phyloP scores from a whole-genome alignment of 2,888 invertebrate species.

The Pristionchus mayeri region DNA sequence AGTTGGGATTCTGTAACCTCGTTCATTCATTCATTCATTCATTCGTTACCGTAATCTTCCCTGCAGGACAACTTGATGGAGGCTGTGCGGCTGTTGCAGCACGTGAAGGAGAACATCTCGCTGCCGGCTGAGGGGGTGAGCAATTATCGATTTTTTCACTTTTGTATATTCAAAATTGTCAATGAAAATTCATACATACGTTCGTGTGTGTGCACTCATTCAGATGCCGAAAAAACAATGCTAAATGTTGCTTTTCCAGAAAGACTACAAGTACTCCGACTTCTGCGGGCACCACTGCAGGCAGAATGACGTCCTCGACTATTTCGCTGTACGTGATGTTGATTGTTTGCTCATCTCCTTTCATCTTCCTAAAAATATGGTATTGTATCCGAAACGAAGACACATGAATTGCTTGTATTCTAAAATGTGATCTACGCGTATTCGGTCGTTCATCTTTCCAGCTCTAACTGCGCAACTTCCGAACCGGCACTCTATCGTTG shows the following conservation, averaged over 20 bases:
- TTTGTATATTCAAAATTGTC: too few relatives aligned
- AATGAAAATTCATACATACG: too few relatives aligned
- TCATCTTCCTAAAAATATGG: too few relatives aligned
- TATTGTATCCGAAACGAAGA: too few relatives aligned
- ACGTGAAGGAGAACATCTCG: constrained; percentile 38
- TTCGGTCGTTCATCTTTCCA: background rate
- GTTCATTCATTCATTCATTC: too few relatives aligned
- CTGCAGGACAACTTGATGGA: constrained; percentile 63
- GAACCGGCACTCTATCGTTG: background rate
- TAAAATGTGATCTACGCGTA: too few relatives aligned
- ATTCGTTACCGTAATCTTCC: too few relatives aligned
- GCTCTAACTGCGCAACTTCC: background rate
- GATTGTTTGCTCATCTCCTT: too few relatives aligned
- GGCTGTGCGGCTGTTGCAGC: constrained; percentile 58
- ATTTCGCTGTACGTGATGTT: constrained; percentile 58
- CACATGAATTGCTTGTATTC: too few relatives aligned
- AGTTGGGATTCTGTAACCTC: too few relatives aligned
- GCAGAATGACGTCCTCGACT: constrained; percentile 65
- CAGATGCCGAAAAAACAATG: background rate
- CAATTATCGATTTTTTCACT: background rate
- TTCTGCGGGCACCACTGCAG: constrained; percentile 74
- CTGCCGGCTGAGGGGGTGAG: background rate
- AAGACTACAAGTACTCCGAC: constrained; percentile 53
- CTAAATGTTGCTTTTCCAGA: background rate
- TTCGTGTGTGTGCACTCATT: background rate